Base-by-base conservation (phyloP, 30 jellyfish, hydroid and myxozoan species). In the Sanderia malayensis region DNA sequence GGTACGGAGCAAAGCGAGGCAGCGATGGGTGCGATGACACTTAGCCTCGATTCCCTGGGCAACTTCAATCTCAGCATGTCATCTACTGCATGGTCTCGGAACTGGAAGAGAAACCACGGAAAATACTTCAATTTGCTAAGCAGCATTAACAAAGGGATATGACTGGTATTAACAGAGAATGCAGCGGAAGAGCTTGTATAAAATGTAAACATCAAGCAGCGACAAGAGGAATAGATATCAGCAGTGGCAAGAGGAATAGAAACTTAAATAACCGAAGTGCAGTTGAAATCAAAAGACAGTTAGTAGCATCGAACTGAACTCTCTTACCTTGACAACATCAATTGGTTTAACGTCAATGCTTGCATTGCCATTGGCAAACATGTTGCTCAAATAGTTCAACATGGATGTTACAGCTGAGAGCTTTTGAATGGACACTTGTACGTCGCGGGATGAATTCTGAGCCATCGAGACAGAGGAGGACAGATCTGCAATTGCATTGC, bases 1-100 rank as follows among this genome's bases (percentile, higher is more conserved):
- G 64, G 64, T 15, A 9, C 27, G 8, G 64, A 49, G 24, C 64
- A 49, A 4, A 49, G 64, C 24, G 64, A 49, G 11, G 64, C 64
- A 4, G 64, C 64, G 27, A 49, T 49, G 3, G 64, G 64, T 8
- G 64, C 23, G 64, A 49, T 49, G 11, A 19, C 27, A 19, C 18
- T 49, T 19, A 49, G 27, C 24, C 52, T 6, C 52, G 52, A 37
- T 37, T 37, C 52, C 6, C 13, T 37, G 6, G 52, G 52, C 6
- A 37, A 37, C 13, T 37, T 37, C 52, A 37, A 37, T 37, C 13
- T 13, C 6, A 37, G 52, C 52, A 37, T 37, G 52, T 13, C 13
- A 13, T 37, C 52, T 13, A 37, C 52, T 37, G 52, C 52, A 4
- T 37, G 6, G 52, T 37, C 52, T 37, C 52, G 6, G 13, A 37